A percentile compares a stretch with the other conserved stretches of the same genome.
phyloP scores from a whole-genome alignment of 2,888 invertebrate species.

The Cataglyphis cursor region DNA sequence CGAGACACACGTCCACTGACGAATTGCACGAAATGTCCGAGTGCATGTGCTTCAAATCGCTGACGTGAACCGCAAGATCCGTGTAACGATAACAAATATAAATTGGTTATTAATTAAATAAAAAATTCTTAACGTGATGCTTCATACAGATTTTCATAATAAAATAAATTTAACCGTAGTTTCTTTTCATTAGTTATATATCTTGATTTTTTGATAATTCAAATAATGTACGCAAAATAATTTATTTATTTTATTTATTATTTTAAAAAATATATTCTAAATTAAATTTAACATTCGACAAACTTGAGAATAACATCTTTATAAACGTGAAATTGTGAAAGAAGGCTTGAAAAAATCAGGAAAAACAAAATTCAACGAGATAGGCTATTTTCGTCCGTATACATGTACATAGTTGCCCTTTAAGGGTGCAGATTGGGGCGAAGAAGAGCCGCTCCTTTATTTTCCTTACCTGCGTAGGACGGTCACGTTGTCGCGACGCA shows the following conservation, averaged over 20 bases:
- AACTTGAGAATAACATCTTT: constrained; percentile 1
- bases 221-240: not conserved
- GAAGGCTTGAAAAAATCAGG: constrained; percentile 19
- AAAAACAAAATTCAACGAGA: constrained; percentile 26
- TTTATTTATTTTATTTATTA: not conserved
- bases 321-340: not conserved
- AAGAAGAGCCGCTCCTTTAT: constrained; percentile 71
- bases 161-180: not conserved
- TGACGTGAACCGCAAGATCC: not conserved
- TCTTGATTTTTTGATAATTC: not conserved
- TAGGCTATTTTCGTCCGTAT: constrained; percentile 33
- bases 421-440: constrained; percentile 67
- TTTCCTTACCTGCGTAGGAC: constrained; percentile 71
- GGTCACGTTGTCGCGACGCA: constrained; percentile 57
- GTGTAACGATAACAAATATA: not conserved
- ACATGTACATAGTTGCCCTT: constrained; percentile 46
- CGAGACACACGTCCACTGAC: constrained; percentile 7
- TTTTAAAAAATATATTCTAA: not conserved
- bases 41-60: constrained; percentile 5
- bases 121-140: not conserved
- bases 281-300: constrained; percentile 1
- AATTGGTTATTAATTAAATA: constrained; percentile 1
- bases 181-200: not conserved
- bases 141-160: not conserved
- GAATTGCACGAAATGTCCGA: not conserved